Evolutionary conservation across 1,140 invertebrate species (phyloP), one percentile per base, ranked within the genome.

Genomic region (Mylabris phalerata): DNA sequence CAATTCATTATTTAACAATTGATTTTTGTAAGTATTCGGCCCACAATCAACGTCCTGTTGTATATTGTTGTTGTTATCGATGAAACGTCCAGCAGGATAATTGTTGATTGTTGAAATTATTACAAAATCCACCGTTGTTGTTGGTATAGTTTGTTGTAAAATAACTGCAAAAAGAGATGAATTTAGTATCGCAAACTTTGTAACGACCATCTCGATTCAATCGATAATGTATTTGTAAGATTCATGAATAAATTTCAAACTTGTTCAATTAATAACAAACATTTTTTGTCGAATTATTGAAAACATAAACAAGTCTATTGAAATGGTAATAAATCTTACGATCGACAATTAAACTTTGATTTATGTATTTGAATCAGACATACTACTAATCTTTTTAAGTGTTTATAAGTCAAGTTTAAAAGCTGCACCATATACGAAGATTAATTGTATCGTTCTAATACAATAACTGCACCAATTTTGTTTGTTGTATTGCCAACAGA

Each of bases 41-140:
- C 48, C 38, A 43, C 63, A 64, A 6, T 55, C 43, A 13, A 48
- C 7, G 7, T 32, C 32, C 32, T 32, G 32, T 19, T 19, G 19
- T 19, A 19, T 48, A 13, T 41, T 25, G 11, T 42, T 45, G 43
- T 13, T 26, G 9, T 27, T 40, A 48, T 44, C 48, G 9, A 43
- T 50, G 43, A 59, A 61, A 32, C 45, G 9, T 39, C 59, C 63
- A 13, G 4, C 32, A 2, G 51, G 56, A 26, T 24, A 7, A 9
- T 42, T 60, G 19, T 50, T 56, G 13, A 55, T 19, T 44, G 51
- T 40, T 32, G 63, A 62, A 10, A 32, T 56, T 60, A 63, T 55
- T 26, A 48, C 38, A 41, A 59, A 48, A n/a, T 50, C 44, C 40
- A 60, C 46, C 40, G 51, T 11, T 52, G 60, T 43, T 48, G 25